phyloP scores from a whole-genome alignment of 2,113 vertebrate species.

The Callochromis pleurospilus region DNA sequence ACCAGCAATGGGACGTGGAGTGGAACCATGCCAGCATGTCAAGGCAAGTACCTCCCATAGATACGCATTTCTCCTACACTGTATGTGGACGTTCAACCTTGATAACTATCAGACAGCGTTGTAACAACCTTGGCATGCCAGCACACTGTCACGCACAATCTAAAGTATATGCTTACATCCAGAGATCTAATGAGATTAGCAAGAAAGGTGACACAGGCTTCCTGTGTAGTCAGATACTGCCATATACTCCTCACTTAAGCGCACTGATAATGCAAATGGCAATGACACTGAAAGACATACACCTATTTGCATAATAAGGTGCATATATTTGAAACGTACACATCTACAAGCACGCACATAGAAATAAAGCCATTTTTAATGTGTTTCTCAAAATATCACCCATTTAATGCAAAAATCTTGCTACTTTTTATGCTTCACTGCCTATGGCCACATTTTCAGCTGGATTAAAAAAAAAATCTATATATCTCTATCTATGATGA shows the following conservation, averaged over 20 bases:
- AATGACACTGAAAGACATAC: not conserved
- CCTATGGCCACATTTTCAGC: not conserved
- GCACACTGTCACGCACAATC: conserved; percentile 20
- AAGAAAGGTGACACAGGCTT: conserved; percentile 38
- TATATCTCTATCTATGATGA: not conserved
- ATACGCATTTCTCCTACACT: not conserved
- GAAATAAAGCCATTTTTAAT: not conserved
- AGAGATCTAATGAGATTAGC: conserved; percentile 46
- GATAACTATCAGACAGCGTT: conserved; percentile 31
- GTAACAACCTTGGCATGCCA: conserved; percentile 28
- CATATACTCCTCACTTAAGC: conserved; percentile 1
- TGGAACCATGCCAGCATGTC: conserved; percentile 77
- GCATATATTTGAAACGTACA: not conserved
- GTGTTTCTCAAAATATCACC: not conserved
- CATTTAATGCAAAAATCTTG: not conserved
- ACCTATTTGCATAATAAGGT: not conserved
- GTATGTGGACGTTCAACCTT: conserved; percentile 20
- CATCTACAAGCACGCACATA: not conserved
- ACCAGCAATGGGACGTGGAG: conserved; percentile 93
- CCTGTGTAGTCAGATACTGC: conserved; percentile 5
- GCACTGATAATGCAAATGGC: not conserved
- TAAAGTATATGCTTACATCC: conserved; percentile 20
- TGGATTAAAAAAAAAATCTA: not conserved
- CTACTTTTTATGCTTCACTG: not conserved
- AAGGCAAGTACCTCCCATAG: conserved; percentile 49